Evolutionary conservation across 2,113 vertebrate genomes (phyloP).

Genomic region (Pelecanoides urinatrix): DNA sequence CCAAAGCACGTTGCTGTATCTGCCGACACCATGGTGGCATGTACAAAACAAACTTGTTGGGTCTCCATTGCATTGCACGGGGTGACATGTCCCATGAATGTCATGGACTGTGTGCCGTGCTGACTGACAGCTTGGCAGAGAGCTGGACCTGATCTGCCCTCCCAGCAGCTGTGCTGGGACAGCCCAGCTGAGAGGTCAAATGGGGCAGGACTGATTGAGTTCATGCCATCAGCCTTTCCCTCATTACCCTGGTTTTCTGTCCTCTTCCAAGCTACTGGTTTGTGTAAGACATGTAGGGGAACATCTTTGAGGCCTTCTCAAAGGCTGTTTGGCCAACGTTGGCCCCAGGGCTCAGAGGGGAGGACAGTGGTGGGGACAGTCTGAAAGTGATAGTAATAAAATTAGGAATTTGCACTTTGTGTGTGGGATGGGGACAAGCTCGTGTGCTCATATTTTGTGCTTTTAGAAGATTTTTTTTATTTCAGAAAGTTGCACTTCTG

Average conservation of each 20-base stretch:
- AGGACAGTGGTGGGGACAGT: background rate
- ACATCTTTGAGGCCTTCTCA: background rate
- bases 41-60: slow-evolving; percentile 3
- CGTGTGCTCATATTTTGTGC: background rate
- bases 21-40: background rate
- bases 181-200: background rate
- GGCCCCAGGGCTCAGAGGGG: background rate
- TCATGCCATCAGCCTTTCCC: background rate
- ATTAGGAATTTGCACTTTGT: background rate
- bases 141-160: background rate
- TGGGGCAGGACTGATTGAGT: background rate
- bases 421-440: background rate
- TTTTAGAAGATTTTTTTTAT: background rate
- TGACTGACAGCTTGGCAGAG: background rate
- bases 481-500: background rate
- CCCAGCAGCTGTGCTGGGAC: accelerated
- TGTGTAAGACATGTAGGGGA: background rate
- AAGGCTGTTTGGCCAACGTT: background rate
- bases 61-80: background rate
- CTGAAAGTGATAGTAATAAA: background rate
- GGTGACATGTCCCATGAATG: background rate
- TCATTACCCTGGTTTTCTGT: background rate
- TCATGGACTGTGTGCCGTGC: background rate
- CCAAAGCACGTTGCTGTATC: background rate
- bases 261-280: background rate